Evolutionary conservation across 2,797 vertebrate genomes (phyloP), one percentile per base, ranked within the genome.

Genomic region (Bufotes viridis): DNA sequence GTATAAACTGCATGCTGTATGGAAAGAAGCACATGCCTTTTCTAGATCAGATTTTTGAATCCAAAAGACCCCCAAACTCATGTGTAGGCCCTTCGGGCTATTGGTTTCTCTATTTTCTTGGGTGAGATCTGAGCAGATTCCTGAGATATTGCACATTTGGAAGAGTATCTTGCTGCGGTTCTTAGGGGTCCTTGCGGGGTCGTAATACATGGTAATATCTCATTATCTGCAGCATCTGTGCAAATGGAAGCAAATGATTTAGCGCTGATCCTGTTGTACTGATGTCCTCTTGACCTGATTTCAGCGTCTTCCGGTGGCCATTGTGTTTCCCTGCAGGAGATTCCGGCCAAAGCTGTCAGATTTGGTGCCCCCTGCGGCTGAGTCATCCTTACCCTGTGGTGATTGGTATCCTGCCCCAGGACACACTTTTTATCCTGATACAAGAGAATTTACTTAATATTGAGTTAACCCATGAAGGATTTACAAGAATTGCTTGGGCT

Each of bases 231-330:
- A 7, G 79, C 60, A 10, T 76, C 74, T 81, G 79, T 81, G 22
- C 63, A 82, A 69, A 53, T 69, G 24, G 6, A 42, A 42, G 42
- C 42, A 42, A 42, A 42, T 42, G 42, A 42, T 42, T 42, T 42
- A 42, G 42, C 42, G 42, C 42, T 67, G 24, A 26, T 69, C 81
- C 18, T 20, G 14, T 57, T 57, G 81, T 42, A 34, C 6, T n/a
- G 29, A 9, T 42, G 82, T 74, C 67, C 82, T 84, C 67, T 42
- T 84, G 53, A 84, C 82, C 82, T 74, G 82, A 22, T 29, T 1
- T 2, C 29, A 29, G 51, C n/a, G 20, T 82, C n/a, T 57, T n/a
- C 53, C 5, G n/a, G 11, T 12, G 11, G 22, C 53, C 53, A 72
- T 58, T 58, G 51, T 34, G 51, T 74, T 10, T 72, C 17, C 3